Base-by-base conservation (phyloP, 2,797 vertebrate genomes). In the Tarsius wallacei region DNA sequence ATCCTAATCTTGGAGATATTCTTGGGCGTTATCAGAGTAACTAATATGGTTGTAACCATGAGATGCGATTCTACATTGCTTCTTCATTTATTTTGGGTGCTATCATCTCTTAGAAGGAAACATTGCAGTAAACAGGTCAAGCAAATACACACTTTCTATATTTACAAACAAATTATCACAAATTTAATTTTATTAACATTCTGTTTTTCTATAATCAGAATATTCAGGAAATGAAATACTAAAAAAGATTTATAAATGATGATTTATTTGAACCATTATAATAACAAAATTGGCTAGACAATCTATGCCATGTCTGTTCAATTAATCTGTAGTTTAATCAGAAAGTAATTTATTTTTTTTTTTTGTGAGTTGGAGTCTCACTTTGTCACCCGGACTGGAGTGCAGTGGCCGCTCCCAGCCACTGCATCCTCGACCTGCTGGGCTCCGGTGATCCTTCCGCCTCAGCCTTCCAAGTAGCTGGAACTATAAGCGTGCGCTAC, bases 291-390 rank as follows among this genome's bases (percentile, higher is more conserved):
- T 91, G 89, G 33, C 63, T 59, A 85, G 31, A 68, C 24, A 78
- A 90, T 33, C 21, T 89, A 13, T 42, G 3, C 70, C 28, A 22
- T 83, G 4, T 42, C 42, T 89, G 8, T 2, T 85, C 51, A 68
- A 16, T 78, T 78, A 51, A 16, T 71, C 17, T 70, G 14, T n/a
- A 13, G 42, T 63, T 0, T 26, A 81, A 82, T 81, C 5, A 17
- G 26, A n/a, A 91, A 93, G 68, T 80, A 77, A 94, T 66, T 86
- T 92, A 73, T 47, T n/a, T n/a, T n/a, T n/a, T n/a, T n/a, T n/a
- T n/a, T n/a, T n/a, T n/a, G n/a, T n/a, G n/a, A n/a, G n/a, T n/a
- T n/a, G n/a, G n/a, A n/a, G n/a, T n/a, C n/a, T n/a, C n/a, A n/a
- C n/a, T n/a, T n/a, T n/a, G n/a, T n/a, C n/a, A n/a, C n/a, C n/a